Evolutionary conservation across 1,140 invertebrate species (phyloP).

Genomic region (Tribolium madens): DNA sequence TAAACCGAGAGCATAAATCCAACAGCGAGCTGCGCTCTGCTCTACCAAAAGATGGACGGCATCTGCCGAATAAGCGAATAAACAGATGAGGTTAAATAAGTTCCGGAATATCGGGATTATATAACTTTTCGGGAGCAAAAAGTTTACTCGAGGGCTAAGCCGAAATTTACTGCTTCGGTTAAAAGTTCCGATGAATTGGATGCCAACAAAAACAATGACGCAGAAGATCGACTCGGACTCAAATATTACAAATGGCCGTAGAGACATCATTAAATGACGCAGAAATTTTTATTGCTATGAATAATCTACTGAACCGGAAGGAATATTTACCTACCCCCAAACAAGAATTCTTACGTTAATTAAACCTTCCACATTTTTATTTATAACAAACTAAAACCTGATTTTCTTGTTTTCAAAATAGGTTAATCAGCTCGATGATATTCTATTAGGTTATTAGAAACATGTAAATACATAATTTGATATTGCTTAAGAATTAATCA

Average conservation of each 20-base stretch:
- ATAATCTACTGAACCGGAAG: not conserved
- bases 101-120: slow-evolving; percentile 54
- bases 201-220: slow-evolving; percentile 60
- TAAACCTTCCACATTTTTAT: not conserved
- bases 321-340: not conserved
- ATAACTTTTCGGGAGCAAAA: slow-evolving; percentile 53
- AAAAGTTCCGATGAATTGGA: slow-evolving; percentile 49
- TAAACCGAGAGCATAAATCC: slow-evolving; percentile 59
- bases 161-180: slow-evolving; percentile 48
- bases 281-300: not conserved
- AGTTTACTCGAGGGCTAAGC: slow-evolving; percentile 46
- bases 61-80: slow-evolving; percentile 57
- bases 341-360: not conserved
- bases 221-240: slow-evolving; percentile 54
- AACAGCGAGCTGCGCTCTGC: slow-evolving; percentile 47
- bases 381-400: not conserved
- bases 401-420: not conserved
- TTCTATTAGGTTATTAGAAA: not conserved
- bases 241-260: slow-evolving; percentile 50
- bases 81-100: slow-evolving; percentile 58
- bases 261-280: not conserved
- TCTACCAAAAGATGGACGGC: slow-evolving; percentile 52
- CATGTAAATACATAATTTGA: not conserved
- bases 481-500: not conserved
- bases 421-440: not conserved